Evolutionary conservation across 2,888 invertebrate species (phyloP).

Genomic region (Mycalesis mineus): DNA sequence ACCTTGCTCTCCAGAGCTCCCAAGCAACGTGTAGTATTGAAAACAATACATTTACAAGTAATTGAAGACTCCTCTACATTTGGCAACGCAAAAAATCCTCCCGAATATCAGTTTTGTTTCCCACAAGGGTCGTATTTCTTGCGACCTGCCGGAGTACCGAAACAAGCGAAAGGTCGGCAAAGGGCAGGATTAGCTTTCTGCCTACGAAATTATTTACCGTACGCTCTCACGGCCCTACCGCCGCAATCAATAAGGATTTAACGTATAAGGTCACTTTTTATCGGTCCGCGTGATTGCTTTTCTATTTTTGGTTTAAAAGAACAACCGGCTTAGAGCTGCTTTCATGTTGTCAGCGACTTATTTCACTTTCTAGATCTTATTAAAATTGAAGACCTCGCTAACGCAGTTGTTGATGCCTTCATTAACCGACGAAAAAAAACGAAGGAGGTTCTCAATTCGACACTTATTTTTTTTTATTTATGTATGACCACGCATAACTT

Average conservation of each 20-base stretch:
- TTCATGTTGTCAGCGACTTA: too few relatives aligned
- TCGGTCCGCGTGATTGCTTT: conserved; percentile 10
- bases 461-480: too few relatives aligned
- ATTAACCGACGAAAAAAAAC: too few relatives aligned
- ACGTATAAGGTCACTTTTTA: conserved; percentile 17
- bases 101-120: conserved; percentile 15
- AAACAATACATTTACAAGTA: not conserved
- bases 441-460: too few relatives aligned
- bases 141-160: conserved; percentile 18
- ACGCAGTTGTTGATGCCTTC: too few relatives aligned
- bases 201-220: conserved; percentile 32
- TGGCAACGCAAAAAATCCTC: conserved; percentile 3
- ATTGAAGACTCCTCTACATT: conserved; percentile 4
- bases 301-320: not conserved
- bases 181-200: conserved; percentile 31
- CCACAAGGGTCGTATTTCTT: conserved; percentile 24
- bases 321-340: not conserved
- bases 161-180: conserved; percentile 25
- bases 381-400: too few relatives aligned
- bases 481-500: too few relatives aligned
- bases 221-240: conserved; percentile 14
- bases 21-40: not conserved
- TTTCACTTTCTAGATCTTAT: too few relatives aligned
- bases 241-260: conserved; percentile 24
- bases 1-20: not conserved